Percentiles rank a stretch among this genome's conserved stretches.
phyloP scores from a whole-genome alignment of 2,888 invertebrate genomes.

The Pristionchus entomophagus region DNA sequence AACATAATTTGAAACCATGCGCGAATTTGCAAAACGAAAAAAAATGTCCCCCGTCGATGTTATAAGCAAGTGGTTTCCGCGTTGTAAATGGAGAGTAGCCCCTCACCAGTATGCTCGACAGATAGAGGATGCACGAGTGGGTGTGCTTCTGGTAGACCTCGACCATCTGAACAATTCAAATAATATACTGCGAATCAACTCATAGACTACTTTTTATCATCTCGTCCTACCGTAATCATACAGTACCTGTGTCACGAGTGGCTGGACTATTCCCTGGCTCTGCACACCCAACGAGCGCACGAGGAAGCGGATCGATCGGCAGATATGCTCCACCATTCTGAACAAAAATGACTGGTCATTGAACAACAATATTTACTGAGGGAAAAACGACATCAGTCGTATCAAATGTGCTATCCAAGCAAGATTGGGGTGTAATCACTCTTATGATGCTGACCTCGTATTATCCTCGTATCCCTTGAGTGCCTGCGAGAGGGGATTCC shows the following conservation, averaged over 20 bases:
- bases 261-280: slow-evolving; percentile 85
- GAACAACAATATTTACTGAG: too few species aligned
- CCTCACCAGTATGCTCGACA: slow-evolving; percentile 77
- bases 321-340: slow-evolving; percentile 92
- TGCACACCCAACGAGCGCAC: slow-evolving; percentile 89
- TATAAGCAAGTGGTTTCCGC: too few species aligned
- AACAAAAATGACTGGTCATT: slow-evolving; percentile 76
- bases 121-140: slow-evolving; percentile 92
- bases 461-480: slow-evolving; percentile 39
- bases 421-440: too few species aligned
- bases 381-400: not conserved
- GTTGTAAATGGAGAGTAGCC: too few species aligned
- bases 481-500: slow-evolving; percentile 40
- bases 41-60: too few species aligned
- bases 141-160: slow-evolving; percentile 83
- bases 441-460: slow-evolving; percentile 12
- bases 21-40: too few species aligned
- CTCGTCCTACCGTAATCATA: not conserved
- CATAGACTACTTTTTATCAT: too few species aligned
- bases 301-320: slow-evolving; percentile 86
- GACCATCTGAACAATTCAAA: slow-evolving; percentile 80
- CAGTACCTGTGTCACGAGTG: slow-evolving; percentile 86
- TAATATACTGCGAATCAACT: not conserved
- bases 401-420: too few species aligned
- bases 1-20: slow-evolving; percentile 77